Conservation (phyloP, 2,113 vertebrate species). For the Dicaeum eximium region DNA sequence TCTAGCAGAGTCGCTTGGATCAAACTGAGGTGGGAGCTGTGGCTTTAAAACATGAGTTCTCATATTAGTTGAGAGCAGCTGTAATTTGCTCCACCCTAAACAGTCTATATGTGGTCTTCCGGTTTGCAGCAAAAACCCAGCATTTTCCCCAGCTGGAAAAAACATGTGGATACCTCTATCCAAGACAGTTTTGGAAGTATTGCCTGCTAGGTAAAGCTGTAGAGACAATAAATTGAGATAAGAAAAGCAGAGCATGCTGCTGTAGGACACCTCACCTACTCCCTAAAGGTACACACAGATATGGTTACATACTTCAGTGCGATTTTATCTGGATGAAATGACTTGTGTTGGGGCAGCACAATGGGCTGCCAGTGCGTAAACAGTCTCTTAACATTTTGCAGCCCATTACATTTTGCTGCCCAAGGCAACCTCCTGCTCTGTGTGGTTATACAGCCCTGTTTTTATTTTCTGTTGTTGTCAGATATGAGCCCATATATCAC, state of each 20-base stretch:
- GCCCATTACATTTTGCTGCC: slow-evolving; percentile 59
- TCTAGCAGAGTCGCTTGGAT: not conserved
- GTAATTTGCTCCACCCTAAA: slow-evolving; percentile 24
- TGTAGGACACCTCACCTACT: not conserved
- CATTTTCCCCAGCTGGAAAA: slow-evolving; percentile 14
- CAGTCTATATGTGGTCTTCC: slow-evolving; percentile 19
- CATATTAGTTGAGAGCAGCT: not conserved
- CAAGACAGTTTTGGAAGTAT: not conserved
- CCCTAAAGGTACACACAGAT: not conserved
- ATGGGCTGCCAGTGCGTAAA: slow-evolving; percentile 46
- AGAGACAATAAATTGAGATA: not conserved
- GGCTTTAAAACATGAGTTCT: slow-evolving; percentile 42
- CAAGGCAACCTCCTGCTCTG: slow-evolving; percentile 53
- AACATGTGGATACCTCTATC: not conserved
- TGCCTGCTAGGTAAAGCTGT: not conserved
- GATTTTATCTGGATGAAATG: not conserved
- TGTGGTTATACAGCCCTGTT: slow-evolving; percentile 43
- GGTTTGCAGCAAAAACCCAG: not conserved
- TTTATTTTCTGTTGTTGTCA: slow-evolving; percentile 57
- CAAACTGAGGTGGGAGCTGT: slow-evolving; percentile 23
- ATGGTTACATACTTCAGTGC: not conserved
- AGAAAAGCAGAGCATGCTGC: not conserved
- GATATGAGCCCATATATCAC: slow-evolving; percentile 57
- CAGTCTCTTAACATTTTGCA: slow-evolving; percentile 66
- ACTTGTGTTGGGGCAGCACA: not conserved